A percentile compares a stretch with the other conserved stretches of the same genome.
Conservation (phyloP, 2,797 vertebrate genomes). For the Sebastes diaconus region DNA sequence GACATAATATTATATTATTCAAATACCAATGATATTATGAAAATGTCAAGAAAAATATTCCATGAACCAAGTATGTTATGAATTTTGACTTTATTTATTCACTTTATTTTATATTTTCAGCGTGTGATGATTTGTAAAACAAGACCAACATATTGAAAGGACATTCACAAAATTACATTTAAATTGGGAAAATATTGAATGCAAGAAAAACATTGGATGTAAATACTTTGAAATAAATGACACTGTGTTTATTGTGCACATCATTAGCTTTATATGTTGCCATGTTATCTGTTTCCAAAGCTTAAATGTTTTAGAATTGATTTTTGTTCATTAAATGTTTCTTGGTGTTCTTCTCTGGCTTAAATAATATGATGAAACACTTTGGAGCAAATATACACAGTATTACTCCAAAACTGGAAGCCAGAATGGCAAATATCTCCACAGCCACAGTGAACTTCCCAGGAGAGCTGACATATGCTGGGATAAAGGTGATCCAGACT, state of each 20-base stretch:
- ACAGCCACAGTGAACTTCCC: too few relatives aligned
- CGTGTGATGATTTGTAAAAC: not conserved
- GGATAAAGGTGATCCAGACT: too few relatives aligned
- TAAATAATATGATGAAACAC: constrained; percentile 75
- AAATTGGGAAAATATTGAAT: not conserved
- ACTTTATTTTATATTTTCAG: not conserved
- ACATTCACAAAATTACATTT: not conserved
- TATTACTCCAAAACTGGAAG: too few relatives aligned
- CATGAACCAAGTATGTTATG: not conserved
- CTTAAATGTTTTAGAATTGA: not conserved
- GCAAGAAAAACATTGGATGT: not conserved
- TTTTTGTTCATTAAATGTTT: constrained; percentile 73
- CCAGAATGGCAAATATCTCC: too few relatives aligned
- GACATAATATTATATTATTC: not conserved
- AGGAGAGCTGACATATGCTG: too few relatives aligned
- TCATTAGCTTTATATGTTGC: not conserved
- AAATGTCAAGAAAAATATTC: not conserved
- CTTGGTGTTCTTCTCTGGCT: constrained; percentile 74
- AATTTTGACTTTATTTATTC: not conserved
- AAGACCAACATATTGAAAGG: not conserved
- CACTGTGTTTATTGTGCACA: not conserved
- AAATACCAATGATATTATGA: not conserved
- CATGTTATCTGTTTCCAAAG: not conserved
- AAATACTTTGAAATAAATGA: not conserved
- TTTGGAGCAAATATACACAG: constrained; percentile 42